Conservation (phyloP, 1,140 invertebrate species). For the Sitodiplosis mosellana region DNA sequence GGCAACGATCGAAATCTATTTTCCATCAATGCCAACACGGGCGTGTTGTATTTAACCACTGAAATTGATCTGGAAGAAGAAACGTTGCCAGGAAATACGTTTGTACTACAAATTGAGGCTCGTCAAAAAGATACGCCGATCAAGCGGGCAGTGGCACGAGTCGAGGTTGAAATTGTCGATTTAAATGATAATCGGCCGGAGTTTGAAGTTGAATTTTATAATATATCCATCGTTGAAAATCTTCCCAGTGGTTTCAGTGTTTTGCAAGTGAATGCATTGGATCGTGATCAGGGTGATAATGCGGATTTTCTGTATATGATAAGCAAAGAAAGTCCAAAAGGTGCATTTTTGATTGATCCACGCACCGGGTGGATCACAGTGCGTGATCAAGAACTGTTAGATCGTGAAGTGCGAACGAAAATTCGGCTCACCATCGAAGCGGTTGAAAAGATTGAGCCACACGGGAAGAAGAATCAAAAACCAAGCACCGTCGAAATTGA, state of each 20-base stretch:
- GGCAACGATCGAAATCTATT: conserved; percentile 57
- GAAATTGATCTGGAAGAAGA: conserved; percentile 63
- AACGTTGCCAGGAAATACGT: conserved; percentile 47
- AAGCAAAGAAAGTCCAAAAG: conserved; percentile 30
- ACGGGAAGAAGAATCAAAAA: conserved; percentile 19
- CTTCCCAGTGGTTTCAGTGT: conserved; percentile 73
- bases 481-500: conserved; percentile 48
- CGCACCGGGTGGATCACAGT: conserved; percentile 71
- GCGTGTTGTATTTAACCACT: conserved; percentile 51
- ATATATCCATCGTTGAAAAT: conserved; percentile 82
- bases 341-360: conserved; percentile 62
- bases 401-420: conserved; percentile 51
- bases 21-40: conserved; percentile 49
- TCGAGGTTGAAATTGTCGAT: conserved; percentile 62
- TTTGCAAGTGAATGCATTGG: conserved; percentile 57
- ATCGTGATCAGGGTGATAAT: conserved; percentile 67
- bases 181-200: conserved; percentile 69
- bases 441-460: conserved; percentile 33
- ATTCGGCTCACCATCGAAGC: conserved; percentile 56
- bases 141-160: conserved; percentile 48
- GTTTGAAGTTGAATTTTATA: conserved; percentile 75
- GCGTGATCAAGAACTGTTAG: conserved; percentile 51
- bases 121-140: conserved; percentile 55
- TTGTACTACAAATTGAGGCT: conserved; percentile 59
- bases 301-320: conserved; percentile 65